Evolutionary conservation across 92 coral and sea anemone genomes (phyloP).

Genomic region (Pocillopora meandrina): DNA sequence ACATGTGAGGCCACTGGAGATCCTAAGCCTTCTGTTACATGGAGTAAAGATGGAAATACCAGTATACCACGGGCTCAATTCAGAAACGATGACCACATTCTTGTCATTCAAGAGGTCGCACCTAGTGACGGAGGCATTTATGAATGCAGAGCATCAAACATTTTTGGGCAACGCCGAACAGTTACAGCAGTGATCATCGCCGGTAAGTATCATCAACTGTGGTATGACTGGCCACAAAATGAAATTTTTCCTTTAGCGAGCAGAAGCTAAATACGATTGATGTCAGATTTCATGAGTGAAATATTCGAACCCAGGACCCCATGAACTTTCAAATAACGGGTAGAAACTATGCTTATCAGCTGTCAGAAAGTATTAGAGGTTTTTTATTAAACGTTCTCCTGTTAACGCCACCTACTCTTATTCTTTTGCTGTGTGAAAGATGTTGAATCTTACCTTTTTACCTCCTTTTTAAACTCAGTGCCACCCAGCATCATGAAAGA

Average conservation of each 20-base stretch:
- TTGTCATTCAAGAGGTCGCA: not conserved
- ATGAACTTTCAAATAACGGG: too few species aligned
- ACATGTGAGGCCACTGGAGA: constrained; percentile 1
- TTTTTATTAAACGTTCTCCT: too few species aligned
- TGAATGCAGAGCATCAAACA: constrained; percentile 15
- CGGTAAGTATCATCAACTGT: not conserved
- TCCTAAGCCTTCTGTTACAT: not conserved
- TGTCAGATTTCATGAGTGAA: too few species aligned
- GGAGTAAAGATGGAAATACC: constrained; percentile 7
- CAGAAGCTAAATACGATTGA: not conserved
- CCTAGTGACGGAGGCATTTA: not conserved
- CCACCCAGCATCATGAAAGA: not conserved
- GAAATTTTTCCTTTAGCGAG: too few species aligned
- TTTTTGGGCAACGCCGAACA: not conserved
- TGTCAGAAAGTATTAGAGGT: not conserved
- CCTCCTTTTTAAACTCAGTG: not conserved
- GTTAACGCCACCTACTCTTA: too few species aligned
- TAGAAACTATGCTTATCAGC: not conserved
- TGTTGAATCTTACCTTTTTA: not conserved
- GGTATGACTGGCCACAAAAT: too few species aligned
- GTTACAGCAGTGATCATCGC: not conserved
- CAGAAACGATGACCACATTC: not conserved
- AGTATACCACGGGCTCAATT: constrained; percentile 1
- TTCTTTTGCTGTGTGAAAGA: too few species aligned
- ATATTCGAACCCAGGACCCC: too few species aligned